Evolutionary conservation across 1,140 invertebrate species (phyloP), one percentile per base, ranked within the genome.

Genomic region (Drosophila parabipectinata): DNA sequence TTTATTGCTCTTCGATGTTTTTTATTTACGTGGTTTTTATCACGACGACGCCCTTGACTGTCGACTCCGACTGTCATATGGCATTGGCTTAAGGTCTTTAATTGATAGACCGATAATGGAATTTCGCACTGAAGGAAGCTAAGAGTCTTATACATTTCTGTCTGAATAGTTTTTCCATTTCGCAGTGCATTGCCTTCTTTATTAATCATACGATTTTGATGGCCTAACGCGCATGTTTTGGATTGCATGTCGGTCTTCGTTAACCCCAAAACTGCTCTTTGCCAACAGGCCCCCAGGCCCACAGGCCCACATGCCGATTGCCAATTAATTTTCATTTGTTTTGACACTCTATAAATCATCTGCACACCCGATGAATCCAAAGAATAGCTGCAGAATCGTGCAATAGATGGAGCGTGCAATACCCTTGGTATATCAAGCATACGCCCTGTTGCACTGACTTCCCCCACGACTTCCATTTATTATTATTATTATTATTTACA

Each of bases 311-410:
- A 59, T 61, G 71, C 61, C 59, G 55, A 72, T 56, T 69, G 55
- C 55, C 48, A 72, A 79, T 81, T 74, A 68, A 72, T 77, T 77
- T 67, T 44, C 72, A 84, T 87, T 85, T 87, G 68, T 85, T 87
- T 85, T 57, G 73, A 85, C 78, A 87, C 77, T 78, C 79, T 51
- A 74, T 81, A 87, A 85, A 78, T 87, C 82, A 87, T 87, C 61
- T 34, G 52, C 57, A 64, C 63, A 37, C 64, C 53, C 32, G 50
- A 28, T 6, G 32, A 14, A 37, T 61, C 53, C 24, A 41, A 44
- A 14, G 59, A 55, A 30, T 54, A 58, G 39, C n/a, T 32, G 34
- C 34, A 12, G 55, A 63, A 67, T 64, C 14, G 39, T 44, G 54
- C 26, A 21, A 21, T 21, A 21, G 26, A 7, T 28, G 41, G 39